Percentiles rank a stretch among this genome's conserved stretches.
phyloP scores from a whole-genome alignment of 2,888 invertebrate genomes.

The Amiota communis region DNA sequence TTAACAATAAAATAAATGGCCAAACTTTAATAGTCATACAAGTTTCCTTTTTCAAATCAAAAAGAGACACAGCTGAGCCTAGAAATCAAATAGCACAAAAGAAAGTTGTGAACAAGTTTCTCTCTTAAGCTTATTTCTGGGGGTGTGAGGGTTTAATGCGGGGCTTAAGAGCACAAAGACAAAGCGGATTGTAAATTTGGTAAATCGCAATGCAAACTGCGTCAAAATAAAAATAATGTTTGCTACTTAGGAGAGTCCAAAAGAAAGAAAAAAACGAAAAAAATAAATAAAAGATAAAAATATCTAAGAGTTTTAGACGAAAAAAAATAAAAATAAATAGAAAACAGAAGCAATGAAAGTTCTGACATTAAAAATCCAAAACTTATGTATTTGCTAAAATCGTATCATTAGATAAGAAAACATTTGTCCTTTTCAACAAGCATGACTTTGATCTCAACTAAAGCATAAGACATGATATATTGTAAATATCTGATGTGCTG shows the following conservation, averaged over 20 bases:
- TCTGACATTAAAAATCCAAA: conserved; percentile 45
- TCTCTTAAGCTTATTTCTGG: conserved; percentile 31
- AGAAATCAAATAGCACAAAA: conserved; percentile 54
- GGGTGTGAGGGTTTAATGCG: conserved; percentile 54
- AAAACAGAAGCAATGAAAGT: conserved; percentile 20
- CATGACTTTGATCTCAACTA: background rate
- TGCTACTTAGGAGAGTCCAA: background rate
- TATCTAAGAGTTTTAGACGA: background rate
- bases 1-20: conserved; percentile 12
- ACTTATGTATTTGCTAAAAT: conserved; percentile 17
- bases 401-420: conserved; percentile 20
- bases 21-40: conserved; percentile 15
- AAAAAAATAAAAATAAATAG: background rate
- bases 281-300: background rate
- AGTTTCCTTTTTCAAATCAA: conserved; percentile 5
- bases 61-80: conserved; percentile 46
- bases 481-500: background rate
- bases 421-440: conserved; percentile 16
- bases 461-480: conserved; percentile 1
- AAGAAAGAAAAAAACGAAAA: background rate
- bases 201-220: conserved; percentile 56
- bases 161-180: conserved; percentile 50
- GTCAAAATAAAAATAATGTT: conserved; percentile 37
- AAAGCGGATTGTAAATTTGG: conserved; percentile 61
- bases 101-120: conserved; percentile 42